Evolutionary conservation across 2,797 vertebrate species (phyloP), one percentile per base, ranked within the genome.

Genomic region (Eulemur mongoz): DNA sequence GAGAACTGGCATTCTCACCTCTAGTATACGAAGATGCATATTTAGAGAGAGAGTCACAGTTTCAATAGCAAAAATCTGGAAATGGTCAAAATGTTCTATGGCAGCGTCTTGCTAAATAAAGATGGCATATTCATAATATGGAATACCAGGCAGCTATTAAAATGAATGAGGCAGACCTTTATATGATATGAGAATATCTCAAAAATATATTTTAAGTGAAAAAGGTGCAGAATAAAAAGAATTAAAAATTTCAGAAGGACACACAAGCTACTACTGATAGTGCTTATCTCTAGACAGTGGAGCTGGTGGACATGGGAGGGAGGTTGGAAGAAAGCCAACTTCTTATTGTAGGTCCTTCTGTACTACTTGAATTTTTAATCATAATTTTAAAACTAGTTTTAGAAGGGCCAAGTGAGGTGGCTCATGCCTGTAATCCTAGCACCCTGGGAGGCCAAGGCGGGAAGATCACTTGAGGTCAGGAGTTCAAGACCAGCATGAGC

Each of bases 381-480:
- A 38, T 40, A 83, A 54, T 48, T 95, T 93, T 91, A 52, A 88
- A 45, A 91, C 35, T 73, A 78, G 45, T 67, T 92, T 89, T 81
- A 50, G 63, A 59, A 89, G 23, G 25, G 25, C 23, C 9, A 0
- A 25, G 57, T 10, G 57, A 4, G 11, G 25, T 59, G 25, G 57
- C 10, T 59, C 57, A 59, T 12, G 23, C 25, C 57, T 59, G 57
- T 27, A 59, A 59, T 59, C 57, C 25, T 59, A 59, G 57, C 57
- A 59, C 57, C 4, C 23, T 27, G 10, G 22, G 57, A 59, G 57
- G 57, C 57, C 25, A 12, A 59, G 57, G 57, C 0, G 11, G 57
- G 57, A 59, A 25, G 25, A 59, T 27, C 10, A 12, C 25, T 27
- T 59, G 57, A 59, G 57, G 11, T 59, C 10, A 59, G 57, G 57